Conservation (phyloP, 1,140 invertebrate species). For the Heliothis subflexa region DNA sequence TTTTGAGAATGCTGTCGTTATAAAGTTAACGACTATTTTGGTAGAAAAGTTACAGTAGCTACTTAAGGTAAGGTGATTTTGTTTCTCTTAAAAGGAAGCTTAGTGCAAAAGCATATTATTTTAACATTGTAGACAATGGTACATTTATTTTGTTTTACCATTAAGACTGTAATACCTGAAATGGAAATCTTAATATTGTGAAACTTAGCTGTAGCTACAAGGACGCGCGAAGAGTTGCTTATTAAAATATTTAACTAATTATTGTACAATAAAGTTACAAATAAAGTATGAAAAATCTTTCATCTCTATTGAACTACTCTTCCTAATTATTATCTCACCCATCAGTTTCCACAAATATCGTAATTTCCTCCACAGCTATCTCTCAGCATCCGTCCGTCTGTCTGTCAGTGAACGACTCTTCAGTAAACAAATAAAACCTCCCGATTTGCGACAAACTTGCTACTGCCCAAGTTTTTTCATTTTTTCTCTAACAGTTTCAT, state of each 20-base stretch:
- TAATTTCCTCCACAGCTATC: not conserved
- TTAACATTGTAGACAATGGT: not conserved
- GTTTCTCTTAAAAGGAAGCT: not conserved
- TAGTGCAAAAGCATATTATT: conserved; percentile 11
- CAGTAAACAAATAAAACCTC: conserved; percentile 24
- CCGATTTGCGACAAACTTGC: conserved; percentile 28
- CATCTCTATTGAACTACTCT: too few relatives aligned
- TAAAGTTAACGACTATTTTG: conserved; percentile 1
- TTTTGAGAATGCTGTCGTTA: conserved; percentile 17
- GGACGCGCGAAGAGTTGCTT: too few relatives aligned
- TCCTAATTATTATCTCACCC: too few relatives aligned
- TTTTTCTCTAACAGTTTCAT: conserved; percentile 1
- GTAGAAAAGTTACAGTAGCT: conserved; percentile 8
- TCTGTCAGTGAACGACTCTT: conserved; percentile 12
- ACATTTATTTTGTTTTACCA: too few relatives aligned
- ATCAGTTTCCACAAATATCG: not conserved
- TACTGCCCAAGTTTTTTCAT: conserved; percentile 32
- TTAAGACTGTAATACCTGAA: too few relatives aligned
- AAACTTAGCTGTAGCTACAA: too few relatives aligned
- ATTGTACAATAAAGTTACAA: not conserved
- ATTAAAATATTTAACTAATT: too few relatives aligned
- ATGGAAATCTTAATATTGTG: too few relatives aligned
- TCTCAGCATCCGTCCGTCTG: not conserved
- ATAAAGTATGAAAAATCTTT: not conserved
- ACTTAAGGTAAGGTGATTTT: not conserved